Conservation (phyloP, 2,888 invertebrate species). For the Tribolium freemani region DNA sequence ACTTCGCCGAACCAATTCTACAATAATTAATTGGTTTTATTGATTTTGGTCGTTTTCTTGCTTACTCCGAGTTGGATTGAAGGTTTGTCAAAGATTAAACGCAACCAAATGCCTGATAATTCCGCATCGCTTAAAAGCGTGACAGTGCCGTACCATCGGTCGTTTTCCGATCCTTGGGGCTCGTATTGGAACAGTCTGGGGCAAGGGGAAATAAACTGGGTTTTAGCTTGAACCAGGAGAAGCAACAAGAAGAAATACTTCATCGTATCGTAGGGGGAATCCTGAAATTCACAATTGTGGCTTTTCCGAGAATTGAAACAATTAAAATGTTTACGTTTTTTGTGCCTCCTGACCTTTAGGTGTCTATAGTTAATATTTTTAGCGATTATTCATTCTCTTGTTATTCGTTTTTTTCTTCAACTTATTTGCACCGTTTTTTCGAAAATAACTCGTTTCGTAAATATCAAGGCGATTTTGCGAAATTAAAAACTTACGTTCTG, state of each 20-base stretch:
- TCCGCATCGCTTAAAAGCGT: conserved; percentile 71
- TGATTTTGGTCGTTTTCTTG: neutral
- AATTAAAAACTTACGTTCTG: neutral
- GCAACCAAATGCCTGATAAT: conserved; percentile 73
- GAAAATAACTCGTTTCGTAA: conserved; percentile 10
- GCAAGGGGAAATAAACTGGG: conserved; percentile 68
- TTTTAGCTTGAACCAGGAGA: neutral
- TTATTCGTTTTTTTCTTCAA: neutral
- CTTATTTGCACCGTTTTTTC: neutral
- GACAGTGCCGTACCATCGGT: conserved; percentile 75
- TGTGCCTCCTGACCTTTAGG: neutral
- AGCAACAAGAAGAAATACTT: neutral
- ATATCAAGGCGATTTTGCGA: conserved; percentile 17
- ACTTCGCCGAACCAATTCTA: conserved; percentile 73
- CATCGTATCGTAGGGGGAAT: neutral
- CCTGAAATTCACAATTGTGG: neutral
- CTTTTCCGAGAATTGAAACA: neutral
- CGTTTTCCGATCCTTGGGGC: conserved; percentile 68
- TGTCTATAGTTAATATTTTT: neutral
- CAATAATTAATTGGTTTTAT: conserved; percentile 29
- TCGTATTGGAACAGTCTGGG: conserved; percentile 74
- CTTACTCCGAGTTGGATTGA: conserved; percentile 57
- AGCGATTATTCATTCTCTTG: neutral
- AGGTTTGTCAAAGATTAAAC: conserved; percentile 69
- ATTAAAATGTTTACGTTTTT: neutral